Percentiles rank a stretch among this genome's conserved stretches.
phyloP scores from a whole-genome alignment of 2,797 vertebrate species.

The Myotis findleyi region DNA sequence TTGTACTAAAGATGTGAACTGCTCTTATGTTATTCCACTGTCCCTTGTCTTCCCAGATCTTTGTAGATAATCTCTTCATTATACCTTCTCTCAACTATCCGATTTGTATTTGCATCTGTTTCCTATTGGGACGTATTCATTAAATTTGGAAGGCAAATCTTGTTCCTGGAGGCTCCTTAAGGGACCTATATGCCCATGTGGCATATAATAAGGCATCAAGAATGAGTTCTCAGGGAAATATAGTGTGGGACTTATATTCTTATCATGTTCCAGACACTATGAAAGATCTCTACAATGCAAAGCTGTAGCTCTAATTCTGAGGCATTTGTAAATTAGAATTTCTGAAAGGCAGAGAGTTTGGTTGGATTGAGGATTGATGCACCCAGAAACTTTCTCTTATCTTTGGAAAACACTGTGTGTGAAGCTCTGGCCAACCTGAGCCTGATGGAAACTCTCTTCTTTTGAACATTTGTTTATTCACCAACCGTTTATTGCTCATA shows the following conservation, averaged over 20 bases:
- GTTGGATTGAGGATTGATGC: not conserved
- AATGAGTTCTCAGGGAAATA: not conserved
- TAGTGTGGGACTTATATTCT: not conserved
- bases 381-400: not conserved
- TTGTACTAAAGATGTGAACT: not conserved
- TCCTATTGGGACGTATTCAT: not conserved
- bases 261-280: not conserved
- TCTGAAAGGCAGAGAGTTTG: not conserved
- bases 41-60: not conserved
- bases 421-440: not conserved
- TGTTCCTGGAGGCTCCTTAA: not conserved
- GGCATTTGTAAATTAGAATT: conserved; percentile 10
- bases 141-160: conserved; percentile 47
- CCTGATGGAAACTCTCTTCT: not conserved
- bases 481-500: not conserved
- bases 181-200: not conserved
- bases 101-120: conserved; percentile 3
- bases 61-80: not conserved
- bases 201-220: conserved; percentile 2
- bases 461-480: not conserved
- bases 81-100: not conserved
- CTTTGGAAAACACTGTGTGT: not conserved
- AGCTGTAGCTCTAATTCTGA: not conserved
- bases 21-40: not conserved
- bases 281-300: not conserved